Evolutionary conservation across 2,888 invertebrate genomes (phyloP), one percentile per base, ranked within the genome.

Genomic region (Trachelus troglodyta): DNA sequence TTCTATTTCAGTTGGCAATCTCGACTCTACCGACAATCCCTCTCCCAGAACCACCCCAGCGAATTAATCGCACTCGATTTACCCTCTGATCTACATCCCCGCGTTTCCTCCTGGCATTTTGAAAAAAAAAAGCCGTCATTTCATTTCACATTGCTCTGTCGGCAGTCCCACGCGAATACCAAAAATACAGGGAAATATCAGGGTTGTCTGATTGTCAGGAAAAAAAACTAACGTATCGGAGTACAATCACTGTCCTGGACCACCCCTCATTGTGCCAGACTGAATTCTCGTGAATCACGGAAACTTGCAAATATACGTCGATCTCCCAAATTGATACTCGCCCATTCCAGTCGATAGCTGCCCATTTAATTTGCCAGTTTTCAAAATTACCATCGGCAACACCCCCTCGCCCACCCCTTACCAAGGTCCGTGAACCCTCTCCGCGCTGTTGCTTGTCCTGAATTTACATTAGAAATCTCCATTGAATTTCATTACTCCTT

Each of bases 1-100:
- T 56, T 40, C 74, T 75, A 76, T 76, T 77, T 75, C 77, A 56
- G 56, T 15, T 23, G 23, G 56, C 23, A 56, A 15, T 56, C 23
- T 56, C 56, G 9, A 9, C 56, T 56, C 56, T 56, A 23, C 56
- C 56, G 15, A 56, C 23, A 23, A 23, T 56, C 23, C 1, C 56
- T 9, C 23, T 56, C 6, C 23, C 56, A 9, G 56, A 9, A 1
- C 56, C 1, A 56, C 56, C 56, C 56, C 23, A 56, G 23, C 56
- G 56, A 56, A 56, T 56, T 56, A 56, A 56, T 56, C 56, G 23
- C 56, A 23, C 56, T 56, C 56, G 56, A 56, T 56, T 56, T 56
- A 56, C 56, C 56, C 56, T 9, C 56, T 23, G 23, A 56, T 56
- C 56, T 56, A 56, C 56, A 56, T 23, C 23, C 56, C 23, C 23